Percentiles rank a stretch among this genome's conserved stretches.
These are phyloP conservation scores for Capromys pilorides DNA, from an alignment of 2,797 vertebrate species.

Conservation along the genomic window DNA sequence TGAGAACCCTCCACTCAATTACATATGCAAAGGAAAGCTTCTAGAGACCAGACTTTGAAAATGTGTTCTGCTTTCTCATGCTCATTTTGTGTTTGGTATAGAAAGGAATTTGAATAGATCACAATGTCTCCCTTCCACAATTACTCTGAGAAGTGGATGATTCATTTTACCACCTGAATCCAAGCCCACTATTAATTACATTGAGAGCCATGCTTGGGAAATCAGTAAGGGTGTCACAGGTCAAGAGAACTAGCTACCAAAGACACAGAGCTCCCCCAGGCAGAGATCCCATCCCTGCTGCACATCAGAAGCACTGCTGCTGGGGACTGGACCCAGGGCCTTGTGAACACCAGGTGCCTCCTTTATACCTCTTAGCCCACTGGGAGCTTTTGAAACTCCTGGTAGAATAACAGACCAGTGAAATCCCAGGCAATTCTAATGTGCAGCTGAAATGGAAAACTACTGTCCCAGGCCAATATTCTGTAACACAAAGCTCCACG, in stretches of 20 bases:
- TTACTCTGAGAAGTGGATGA: not conserved
- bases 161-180: not conserved
- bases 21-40: constrained; percentile 48
- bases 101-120: not conserved
- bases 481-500: not conserved
- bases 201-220: not conserved
- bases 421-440: not conserved
- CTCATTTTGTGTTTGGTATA: constrained; percentile 16
- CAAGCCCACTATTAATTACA: not conserved
- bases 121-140: constrained; percentile 13
- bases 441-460: not conserved
- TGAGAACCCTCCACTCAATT: constrained; percentile 36
- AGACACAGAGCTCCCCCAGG: not conserved
- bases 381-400: not conserved
- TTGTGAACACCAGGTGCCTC: not conserved
- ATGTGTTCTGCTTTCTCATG: constrained; percentile 5
- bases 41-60: not conserved
- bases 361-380: not conserved
- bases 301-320: not conserved
- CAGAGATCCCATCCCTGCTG: not conserved
- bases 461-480: not conserved
- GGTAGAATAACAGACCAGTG: not conserved
- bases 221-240: not conserved
- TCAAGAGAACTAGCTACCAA: not conserved
- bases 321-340: not conserved